Percentiles rank a stretch among this genome's conserved stretches.
phyloP scores from a whole-genome alignment of 2,797 vertebrate genomes.

The Chloroceryle inda region DNA sequence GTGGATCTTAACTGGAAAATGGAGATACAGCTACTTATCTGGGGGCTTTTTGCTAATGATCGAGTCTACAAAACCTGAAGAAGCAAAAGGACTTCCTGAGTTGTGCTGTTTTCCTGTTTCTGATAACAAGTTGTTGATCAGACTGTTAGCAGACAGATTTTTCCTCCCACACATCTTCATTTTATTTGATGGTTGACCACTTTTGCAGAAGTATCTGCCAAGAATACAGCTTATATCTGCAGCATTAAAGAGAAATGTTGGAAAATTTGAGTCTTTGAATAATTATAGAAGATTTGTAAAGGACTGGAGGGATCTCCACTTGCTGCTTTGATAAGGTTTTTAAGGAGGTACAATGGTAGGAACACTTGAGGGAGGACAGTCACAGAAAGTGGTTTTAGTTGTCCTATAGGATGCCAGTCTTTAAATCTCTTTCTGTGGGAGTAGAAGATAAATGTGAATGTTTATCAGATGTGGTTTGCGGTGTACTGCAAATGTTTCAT shows the following conservation, averaged over 20 bases:
- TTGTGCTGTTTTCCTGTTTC: constrained; percentile 32
- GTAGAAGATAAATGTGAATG: background rate
- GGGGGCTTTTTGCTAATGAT: background rate
- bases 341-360: background rate
- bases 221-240: background rate
- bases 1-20: background rate
- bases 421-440: background rate
- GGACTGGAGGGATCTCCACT: background rate
- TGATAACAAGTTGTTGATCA: constrained; percentile 40
- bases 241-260: background rate
- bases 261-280: background rate
- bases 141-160: constrained; percentile 46
- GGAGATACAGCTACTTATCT: background rate
- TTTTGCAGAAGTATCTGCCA: background rate
- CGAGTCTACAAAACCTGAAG: background rate
- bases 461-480: background rate
- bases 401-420: background rate
- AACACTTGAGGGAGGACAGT: background rate
- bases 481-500: background rate
- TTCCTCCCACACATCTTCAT: constrained; percentile 22
- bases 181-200: constrained; percentile 14
- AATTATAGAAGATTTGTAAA: background rate
- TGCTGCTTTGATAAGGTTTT: background rate
- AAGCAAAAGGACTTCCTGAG: background rate
- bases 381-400: background rate